Percentiles rank a stretch among this genome's conserved stretches.
Evolutionary conservation across 2,888 invertebrate species (phyloP).

Genomic region (Entomobrya multifasciata): DNA sequence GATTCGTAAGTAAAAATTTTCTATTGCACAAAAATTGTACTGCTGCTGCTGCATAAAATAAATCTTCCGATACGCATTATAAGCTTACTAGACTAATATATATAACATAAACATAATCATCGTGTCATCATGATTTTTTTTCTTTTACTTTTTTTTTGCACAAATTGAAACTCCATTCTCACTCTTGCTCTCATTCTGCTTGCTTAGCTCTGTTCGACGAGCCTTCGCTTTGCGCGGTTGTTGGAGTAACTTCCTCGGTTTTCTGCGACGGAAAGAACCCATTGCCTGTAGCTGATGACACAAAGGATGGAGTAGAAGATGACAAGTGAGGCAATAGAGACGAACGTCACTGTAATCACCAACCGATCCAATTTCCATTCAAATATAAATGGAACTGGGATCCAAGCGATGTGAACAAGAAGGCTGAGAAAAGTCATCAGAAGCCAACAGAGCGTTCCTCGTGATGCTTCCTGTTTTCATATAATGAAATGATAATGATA

Average conservation of each 20-base stretch:
- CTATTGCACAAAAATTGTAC: constrained; percentile 49
- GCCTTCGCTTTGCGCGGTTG: constrained; percentile 75
- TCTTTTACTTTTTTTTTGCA: too few relatives aligned
- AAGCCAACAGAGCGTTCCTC: constrained; percentile 77
- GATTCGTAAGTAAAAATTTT: not conserved
- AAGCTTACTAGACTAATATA: not conserved
- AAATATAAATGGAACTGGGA: constrained; percentile 77
- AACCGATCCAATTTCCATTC: constrained; percentile 77
- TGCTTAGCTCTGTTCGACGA: constrained; percentile 78
- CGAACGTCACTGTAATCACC: constrained; percentile 75
- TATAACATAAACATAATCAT: constrained; percentile 17
- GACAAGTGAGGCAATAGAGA: constrained; percentile 73
- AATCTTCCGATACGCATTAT: constrained; percentile 1
- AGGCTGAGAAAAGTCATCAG: constrained; percentile 75
- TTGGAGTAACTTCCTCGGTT: constrained; percentile 75
- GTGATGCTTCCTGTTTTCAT: constrained; percentile 74
- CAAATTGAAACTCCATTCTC: constrained; percentile 21
- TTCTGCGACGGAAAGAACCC: constrained; percentile 61
- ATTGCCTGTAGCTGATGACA: constrained; percentile 75
- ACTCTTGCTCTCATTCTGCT: not conserved
- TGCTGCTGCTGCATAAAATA: constrained; percentile 19
- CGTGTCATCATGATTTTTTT: constrained; percentile 43
- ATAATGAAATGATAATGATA: constrained; percentile 46
- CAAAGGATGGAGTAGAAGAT: constrained; percentile 78
- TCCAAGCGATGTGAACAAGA: constrained; percentile 75